Conservation (phyloP, 2,113 vertebrate genomes). For the Salvelinus fontinalis region DNA sequence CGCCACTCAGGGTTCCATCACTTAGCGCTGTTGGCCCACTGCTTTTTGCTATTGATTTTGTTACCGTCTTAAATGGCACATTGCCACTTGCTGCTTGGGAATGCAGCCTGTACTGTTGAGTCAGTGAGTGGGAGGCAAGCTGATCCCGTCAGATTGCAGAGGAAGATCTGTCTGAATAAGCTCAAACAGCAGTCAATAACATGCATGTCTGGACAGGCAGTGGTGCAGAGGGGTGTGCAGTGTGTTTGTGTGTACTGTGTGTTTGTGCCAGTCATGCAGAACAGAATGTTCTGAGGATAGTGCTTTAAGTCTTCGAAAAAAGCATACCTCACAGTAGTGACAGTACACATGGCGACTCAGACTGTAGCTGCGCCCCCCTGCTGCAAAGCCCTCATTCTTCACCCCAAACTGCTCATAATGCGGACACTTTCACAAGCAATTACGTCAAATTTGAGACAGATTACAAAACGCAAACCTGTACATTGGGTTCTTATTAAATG, state of each 20-base stretch:
- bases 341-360: background rate
- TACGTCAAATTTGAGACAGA: background rate
- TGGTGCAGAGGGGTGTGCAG: background rate
- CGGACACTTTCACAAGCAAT: background rate
- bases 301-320: too few relatives aligned
- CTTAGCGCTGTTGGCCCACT: slow-evolving; percentile 1
- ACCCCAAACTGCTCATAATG: background rate
- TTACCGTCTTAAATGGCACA: slow-evolving; percentile 7
- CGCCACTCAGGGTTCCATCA: background rate
- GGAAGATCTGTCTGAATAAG: background rate
- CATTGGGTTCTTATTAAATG: background rate
- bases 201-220: slow-evolving; percentile 3
- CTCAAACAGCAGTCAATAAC: background rate
- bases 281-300: too few relatives aligned
- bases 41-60: slow-evolving; percentile 15
- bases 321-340: too few relatives aligned
- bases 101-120: background rate
- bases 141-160: slow-evolving; percentile 7
- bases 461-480: background rate
- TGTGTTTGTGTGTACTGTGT: too few relatives aligned
- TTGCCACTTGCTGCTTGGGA: background rate
- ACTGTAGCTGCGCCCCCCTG: background rate
- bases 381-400: background rate
- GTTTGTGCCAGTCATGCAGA: too few relatives aligned
- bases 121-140: background rate